Evolutionary conservation across 2,797 vertebrate genomes (phyloP), one percentile per base, ranked within the genome.

Genomic region (Tadarida brasiliensis): DNA sequence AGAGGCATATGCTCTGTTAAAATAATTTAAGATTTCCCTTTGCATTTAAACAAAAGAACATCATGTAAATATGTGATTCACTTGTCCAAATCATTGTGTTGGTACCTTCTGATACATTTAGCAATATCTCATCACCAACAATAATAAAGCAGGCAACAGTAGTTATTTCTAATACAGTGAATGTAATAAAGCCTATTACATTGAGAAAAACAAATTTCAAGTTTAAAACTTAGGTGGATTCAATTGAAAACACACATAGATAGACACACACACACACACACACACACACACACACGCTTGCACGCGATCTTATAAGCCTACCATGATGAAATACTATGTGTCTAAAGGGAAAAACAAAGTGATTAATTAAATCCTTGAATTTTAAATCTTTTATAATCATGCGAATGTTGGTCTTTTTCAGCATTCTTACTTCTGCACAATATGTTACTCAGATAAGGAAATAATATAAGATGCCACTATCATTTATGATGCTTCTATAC

Each of bases 11-110:
- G 28, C 14, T 84, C 63, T 95, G 51, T 94, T 97, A 92, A 94
- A 96, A 85, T 95, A 94, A 95, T 94, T 97, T 91, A 94, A 94
- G 44, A 91, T 85, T 88, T 73, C 30, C n/a, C 83, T 94, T 96
- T 59, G 81, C 33, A 92, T 78, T 77, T 90, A 94, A 97, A 95
- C 35, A 92, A 94, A 96, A 95, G 67, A 90, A 65, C 49, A 65
- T 22, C 47, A 90, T 94, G 35, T 63, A 96, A 96, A 94, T 91
- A 76, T 51, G 33, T 2, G 14, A 70, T 28, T 85, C 51, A 89
- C 35, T 92, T 96, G 71, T 92, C 82, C 88, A 96, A 88, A 89
- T 87, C 65, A 91, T 78, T 91, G 68, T 67, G 49, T 87, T 80
- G 22, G 63, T 61, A 49, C 28, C 39, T 89, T 92, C 47, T 87